Percentiles rank a stretch among this genome's conserved stretches.
phyloP scores from a whole-genome alignment of 2,797 vertebrate species.

The Gadopsis marmoratus region DNA sequence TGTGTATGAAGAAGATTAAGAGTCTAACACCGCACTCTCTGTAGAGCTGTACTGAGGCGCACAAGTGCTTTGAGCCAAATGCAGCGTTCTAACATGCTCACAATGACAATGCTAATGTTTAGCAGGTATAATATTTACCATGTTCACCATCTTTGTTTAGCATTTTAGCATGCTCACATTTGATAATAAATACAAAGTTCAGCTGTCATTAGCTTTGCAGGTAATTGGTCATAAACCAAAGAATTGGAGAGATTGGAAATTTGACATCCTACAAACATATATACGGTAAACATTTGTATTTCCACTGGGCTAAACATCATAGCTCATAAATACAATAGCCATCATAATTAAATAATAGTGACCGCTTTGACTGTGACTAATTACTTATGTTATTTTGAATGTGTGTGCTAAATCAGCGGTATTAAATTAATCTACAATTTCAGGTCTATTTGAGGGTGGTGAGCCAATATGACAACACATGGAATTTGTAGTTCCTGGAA shows the following conservation, averaged over 20 bases:
- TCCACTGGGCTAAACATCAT: no score
- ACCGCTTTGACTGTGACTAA: background rate
- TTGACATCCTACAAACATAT: background rate
- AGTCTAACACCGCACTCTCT: background rate
- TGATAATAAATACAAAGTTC: no score
- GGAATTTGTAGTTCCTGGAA: background rate
- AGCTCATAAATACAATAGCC: no score
- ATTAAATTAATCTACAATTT: background rate
- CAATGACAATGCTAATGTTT: no score
- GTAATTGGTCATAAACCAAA: no score
- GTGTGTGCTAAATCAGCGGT: background rate
- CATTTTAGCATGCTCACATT: no score
- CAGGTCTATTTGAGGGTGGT: background rate
- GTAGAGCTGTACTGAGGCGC: no score
- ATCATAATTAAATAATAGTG: background rate
- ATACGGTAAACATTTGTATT: no score
- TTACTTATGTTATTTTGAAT: background rate
- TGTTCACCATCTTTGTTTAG: no score
- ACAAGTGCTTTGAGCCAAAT: background rate
- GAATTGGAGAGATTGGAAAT: no score
- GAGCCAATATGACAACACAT: background rate
- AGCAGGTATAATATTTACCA: no score
- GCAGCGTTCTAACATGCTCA: background rate
- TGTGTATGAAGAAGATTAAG: background rate
- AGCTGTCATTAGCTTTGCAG: no score